Conservation (phyloP, 2,888 invertebrate genomes). For the Drosophila longiperda region DNA sequence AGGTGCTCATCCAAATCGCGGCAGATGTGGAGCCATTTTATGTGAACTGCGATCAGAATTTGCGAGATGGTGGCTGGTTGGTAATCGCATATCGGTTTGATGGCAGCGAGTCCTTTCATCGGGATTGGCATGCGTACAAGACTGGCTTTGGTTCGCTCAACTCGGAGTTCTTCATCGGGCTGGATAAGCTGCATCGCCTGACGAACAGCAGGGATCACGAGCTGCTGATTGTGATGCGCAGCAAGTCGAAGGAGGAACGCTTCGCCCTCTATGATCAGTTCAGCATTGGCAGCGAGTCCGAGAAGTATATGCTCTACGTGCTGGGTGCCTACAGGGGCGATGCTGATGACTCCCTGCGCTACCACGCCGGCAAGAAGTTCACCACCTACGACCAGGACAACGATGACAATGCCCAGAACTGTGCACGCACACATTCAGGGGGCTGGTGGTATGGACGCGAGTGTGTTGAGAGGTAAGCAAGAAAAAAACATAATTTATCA, state of each 20-base stretch:
- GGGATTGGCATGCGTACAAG: constrained; percentile 60
- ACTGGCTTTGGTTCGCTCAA: constrained; percentile 58
- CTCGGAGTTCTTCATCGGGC: constrained; percentile 66
- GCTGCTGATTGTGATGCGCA: constrained; percentile 51
- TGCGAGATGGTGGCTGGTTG: constrained; percentile 62
- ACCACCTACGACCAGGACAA: constrained; percentile 72
- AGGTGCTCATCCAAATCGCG: constrained; percentile 45
- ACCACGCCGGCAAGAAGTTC: constrained; percentile 67
- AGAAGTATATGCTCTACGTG: constrained; percentile 58
- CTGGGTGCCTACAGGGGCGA: constrained; percentile 59
- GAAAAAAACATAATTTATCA: neutral
- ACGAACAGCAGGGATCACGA: constrained; percentile 50
- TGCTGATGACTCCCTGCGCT: constrained; percentile 61
- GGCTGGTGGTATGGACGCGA: constrained; percentile 72
- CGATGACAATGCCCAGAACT: constrained; percentile 68
- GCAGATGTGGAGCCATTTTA: constrained; percentile 51
- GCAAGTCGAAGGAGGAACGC: constrained; percentile 34
- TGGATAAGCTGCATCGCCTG: constrained; percentile 61
- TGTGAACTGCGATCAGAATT: constrained; percentile 62
- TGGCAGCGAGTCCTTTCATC: constrained; percentile 57
- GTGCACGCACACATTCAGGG: constrained; percentile 60
- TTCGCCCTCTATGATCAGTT: constrained; percentile 64
- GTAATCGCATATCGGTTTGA: constrained; percentile 63
- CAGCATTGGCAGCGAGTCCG: constrained; percentile 57
- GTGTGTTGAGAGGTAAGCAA: constrained; percentile 52